phyloP scores from a whole-genome alignment of 2,797 vertebrate species.

The Echiichthys vipera region DNA sequence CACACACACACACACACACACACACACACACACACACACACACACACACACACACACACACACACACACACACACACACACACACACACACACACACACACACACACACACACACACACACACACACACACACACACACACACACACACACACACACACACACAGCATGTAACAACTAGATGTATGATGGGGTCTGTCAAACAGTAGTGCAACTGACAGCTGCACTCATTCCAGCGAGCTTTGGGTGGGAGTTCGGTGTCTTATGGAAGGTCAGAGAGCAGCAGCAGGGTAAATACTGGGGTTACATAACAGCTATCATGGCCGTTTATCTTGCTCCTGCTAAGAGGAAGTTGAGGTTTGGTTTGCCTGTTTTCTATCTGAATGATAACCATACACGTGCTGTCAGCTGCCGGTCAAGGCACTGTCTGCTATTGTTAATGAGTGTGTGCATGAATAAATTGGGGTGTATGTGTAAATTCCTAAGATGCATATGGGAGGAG shows the following conservation, averaged over 20 bases:
- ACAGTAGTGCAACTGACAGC: constrained; percentile 54
- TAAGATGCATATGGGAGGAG: constrained; percentile 57
- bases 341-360: constrained; percentile 44
- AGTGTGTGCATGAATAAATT: constrained; percentile 43
- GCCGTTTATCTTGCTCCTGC: constrained; percentile 36
- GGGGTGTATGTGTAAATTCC: constrained; percentile 52
- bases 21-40: neutral
- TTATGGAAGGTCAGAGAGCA: constrained; percentile 43
- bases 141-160: neutral
- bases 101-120: constrained; percentile 15
- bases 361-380: constrained; percentile 24
- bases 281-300: constrained; percentile 36
- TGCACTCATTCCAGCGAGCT: constrained; percentile 43
- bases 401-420: neutral
- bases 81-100: neutral
- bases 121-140: neutral
- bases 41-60: neutral
- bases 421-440: constrained; percentile 10
- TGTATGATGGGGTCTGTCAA: constrained; percentile 23
- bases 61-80: constrained; percentile 15
- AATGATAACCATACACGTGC: constrained; percentile 35
- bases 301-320: constrained; percentile 53
- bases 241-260: constrained; percentile 25
- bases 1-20: neutral
- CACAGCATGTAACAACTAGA: no score